phyloP scores from a whole-genome alignment of 2,888 invertebrate species.

The Ectemnius lituratus region DNA sequence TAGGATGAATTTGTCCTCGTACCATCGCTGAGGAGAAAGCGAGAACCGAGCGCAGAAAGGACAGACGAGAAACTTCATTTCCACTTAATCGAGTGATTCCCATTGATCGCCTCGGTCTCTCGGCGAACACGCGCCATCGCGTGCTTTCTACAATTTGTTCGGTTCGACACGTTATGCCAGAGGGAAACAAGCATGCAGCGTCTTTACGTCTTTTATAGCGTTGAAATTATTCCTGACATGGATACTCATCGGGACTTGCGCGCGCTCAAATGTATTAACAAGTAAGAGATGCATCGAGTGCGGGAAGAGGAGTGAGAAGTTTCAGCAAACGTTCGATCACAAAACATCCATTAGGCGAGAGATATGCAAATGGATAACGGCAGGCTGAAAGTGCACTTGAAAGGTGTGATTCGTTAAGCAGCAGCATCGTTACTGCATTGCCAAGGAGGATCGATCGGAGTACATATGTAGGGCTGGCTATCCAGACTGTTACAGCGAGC shows the following conservation, averaged over 20 bases:
- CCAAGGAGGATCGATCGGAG: conserved; percentile 4
- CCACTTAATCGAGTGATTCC: not conserved
- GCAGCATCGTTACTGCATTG: not conserved
- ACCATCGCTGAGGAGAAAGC: no score
- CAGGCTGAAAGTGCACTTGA: conserved; percentile 47
- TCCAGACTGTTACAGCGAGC: conserved; percentile 13
- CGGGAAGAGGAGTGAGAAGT: conserved; percentile 9
- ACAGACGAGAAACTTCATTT: not conserved
- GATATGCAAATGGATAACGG: conserved; percentile 51
- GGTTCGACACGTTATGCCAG: conserved; percentile 12
- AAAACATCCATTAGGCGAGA: conserved; percentile 49
- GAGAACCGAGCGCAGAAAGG: no score
- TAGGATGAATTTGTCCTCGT: no score
- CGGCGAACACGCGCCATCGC: conserved; percentile 12
- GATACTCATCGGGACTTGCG: conserved; percentile 18
- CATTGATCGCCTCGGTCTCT: not conserved
- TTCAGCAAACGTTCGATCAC: conserved; percentile 33
- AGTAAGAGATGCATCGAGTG: not conserved
- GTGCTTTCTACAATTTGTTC: conserved; percentile 32
- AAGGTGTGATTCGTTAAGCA: conserved; percentile 50
- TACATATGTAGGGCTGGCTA: not conserved
- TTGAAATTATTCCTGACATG: conserved; percentile 35
- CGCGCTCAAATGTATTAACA: conserved; percentile 38
- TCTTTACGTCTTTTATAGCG: conserved; percentile 19
- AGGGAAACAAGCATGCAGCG: conserved; percentile 19